These are phyloP conservation scores for Chelonia mydas DNA, from an alignment of 2,797 vertebrate species.

Conservation along the genomic window DNA sequence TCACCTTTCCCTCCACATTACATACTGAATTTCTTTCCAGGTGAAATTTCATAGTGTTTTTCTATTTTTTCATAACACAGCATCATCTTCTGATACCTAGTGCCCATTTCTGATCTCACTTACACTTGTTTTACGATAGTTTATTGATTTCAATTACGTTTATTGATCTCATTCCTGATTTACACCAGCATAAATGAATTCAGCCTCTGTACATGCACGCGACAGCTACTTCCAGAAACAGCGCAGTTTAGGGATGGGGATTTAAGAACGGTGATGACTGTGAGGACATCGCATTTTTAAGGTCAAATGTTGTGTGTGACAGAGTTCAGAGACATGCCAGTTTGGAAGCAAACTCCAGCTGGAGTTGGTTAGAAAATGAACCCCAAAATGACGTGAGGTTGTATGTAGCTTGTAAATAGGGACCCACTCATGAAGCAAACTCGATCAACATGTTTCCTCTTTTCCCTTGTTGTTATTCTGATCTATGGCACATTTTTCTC, in stretches of 20 bases:
- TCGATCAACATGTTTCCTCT: neutral
- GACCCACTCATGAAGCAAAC: neutral
- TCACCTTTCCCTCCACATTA: neutral
- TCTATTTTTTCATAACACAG: neutral
- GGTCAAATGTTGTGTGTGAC: neutral
- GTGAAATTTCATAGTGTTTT: constrained; percentile 14
- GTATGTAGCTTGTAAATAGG: neutral
- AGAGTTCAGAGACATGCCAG: constrained; percentile 13
- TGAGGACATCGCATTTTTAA: constrained; percentile 11
- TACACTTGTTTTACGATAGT: neutral
- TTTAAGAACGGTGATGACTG: neutral
- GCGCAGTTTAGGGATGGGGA: neutral
- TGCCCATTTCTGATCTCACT: neutral
- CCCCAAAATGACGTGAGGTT: constrained; percentile 7
- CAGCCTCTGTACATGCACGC: neutral
- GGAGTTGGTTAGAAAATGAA: neutral
- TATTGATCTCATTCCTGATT: neutral
- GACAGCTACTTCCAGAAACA: neutral
- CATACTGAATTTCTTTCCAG: neutral
- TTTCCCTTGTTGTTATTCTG: neutral
- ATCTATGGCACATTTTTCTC: constrained; percentile 26
- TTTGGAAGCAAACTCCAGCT: constrained; percentile 19
- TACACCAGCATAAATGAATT: neutral
- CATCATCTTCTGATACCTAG: neutral
- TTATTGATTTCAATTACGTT: neutral